Conservation (phyloP, 1,140 invertebrate genomes). For the Cherax quadricarinatus region DNA sequence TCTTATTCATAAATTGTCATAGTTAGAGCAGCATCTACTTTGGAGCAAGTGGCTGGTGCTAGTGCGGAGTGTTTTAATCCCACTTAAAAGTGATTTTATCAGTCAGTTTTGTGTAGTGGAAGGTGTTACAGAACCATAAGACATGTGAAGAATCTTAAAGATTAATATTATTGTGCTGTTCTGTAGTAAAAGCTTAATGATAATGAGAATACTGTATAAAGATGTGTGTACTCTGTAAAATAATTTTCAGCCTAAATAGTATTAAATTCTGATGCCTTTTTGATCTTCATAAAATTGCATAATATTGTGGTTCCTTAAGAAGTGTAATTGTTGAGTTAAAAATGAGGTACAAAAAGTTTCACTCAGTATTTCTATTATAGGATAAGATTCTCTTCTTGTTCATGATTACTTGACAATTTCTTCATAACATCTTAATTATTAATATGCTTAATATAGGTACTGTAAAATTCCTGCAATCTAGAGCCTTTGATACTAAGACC, state of each 20-base stretch:
- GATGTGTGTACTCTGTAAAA: not conserved
- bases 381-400: not conserved
- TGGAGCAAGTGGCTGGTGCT: constrained; percentile 10
- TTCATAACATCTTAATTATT: too few species aligned
- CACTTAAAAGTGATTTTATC: not conserved
- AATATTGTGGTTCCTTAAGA: constrained; percentile 21
- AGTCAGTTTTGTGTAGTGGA: not conserved
- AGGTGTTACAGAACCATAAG: constrained; percentile 13
- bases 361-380: not conserved
- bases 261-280: constrained; percentile 18
- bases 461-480: too few species aligned
- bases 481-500: too few species aligned
- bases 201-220: not conserved
- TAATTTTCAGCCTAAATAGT: not conserved
- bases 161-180: constrained; percentile 4
- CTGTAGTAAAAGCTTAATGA: constrained; percentile 14
- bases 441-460: too few species aligned
- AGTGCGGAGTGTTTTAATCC: not conserved
- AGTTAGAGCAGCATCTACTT: not conserved
- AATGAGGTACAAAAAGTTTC: not conserved
- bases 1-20: not conserved
- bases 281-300: constrained; percentile 37
- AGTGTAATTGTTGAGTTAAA: not conserved
- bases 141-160: not conserved
- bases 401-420: not conserved